Base-by-base conservation (phyloP, 2,888 invertebrate genomes). In the Scaptomyza caliginosa region DNA sequence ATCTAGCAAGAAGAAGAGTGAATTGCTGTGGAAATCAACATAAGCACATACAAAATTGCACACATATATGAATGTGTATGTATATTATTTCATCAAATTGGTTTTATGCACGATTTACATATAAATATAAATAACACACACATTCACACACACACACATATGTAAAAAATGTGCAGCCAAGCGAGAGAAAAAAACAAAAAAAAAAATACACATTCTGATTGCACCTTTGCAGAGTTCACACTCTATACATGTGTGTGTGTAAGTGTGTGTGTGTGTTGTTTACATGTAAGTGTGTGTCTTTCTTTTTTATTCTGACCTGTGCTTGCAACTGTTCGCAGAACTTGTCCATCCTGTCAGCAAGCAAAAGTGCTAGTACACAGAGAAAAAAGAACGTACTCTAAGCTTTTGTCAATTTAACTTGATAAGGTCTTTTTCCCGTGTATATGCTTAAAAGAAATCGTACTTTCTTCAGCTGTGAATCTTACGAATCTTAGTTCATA, bases 201-300 rank as follows among this genome's bases (percentile, higher is more conserved):
- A 46, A 42, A 57, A 64, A 46, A 32, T 52, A 52, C 48, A 67
- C 48, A 69, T 63, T 86, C 66, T 63, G 81, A 80, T 81, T 84
- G 60, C 77, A 86, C 84, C 78, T 78, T 67, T 46, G 59, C 85
- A 87, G 71, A 85, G 86, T 87, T 80, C 86, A 80, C 86, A 87
- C 86, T 70, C 46, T 45, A 55, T 38, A 40, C 24, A 17, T n/a
- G 3, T 26, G 8, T 28, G 32, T 17, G 32, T 36, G 46, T 42
- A 39, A 10, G 24, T 55, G 38, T 56, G 36, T 57, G 32, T 80
- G 19, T 45, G 39, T 24, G 19, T n/a, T n/a, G n/a, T n/a, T n/a
- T n/a, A n/a, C 7, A 7, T 39, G 7, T 28, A 4, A 26, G 17
- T 30, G 11, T 17, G 11, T n/a, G 30, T 46, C 49, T 59, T 16